phyloP scores from a whole-genome alignment of 2,113 vertebrate species.

The Syngnathoides biaculeatus region DNA sequence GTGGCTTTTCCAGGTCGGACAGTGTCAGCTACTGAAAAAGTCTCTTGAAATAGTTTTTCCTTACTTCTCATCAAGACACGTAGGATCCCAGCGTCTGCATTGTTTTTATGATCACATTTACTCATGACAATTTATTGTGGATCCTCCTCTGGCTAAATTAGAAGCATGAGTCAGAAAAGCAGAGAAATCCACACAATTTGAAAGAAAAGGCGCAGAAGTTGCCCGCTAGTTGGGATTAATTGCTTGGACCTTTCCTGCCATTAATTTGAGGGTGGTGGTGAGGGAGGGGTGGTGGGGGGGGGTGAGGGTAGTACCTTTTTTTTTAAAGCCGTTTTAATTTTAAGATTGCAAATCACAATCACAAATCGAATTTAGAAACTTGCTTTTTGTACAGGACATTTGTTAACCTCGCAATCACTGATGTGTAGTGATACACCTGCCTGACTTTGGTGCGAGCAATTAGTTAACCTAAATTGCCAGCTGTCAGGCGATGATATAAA shows the following conservation, averaged over 20 bases:
- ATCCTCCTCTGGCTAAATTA: conserved; percentile 36
- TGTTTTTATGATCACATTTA: conserved; percentile 40
- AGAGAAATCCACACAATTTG: conserved; percentile 12
- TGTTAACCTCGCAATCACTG: no score
- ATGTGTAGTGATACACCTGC: no score
- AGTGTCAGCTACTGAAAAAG: background rate
- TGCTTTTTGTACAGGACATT: background rate
- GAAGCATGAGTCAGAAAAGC: conserved; percentile 23
- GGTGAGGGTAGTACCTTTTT: conserved; percentile 28
- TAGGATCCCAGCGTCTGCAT: conserved; percentile 28
- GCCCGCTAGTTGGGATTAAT: conserved; percentile 44
- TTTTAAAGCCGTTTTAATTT: background rate
- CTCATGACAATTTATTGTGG: conserved; percentile 41
- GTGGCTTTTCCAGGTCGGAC: background rate
- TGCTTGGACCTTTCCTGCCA: conserved; percentile 38
- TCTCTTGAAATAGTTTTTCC: background rate
- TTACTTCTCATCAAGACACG: background rate
- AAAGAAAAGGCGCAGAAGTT: conserved; percentile 13
- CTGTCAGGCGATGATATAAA: background rate
- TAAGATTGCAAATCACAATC: no score
- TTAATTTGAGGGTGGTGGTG: conserved; percentile 29
- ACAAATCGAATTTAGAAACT: background rate
- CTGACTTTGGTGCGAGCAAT: no score
- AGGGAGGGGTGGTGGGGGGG: no score
- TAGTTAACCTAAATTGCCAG: background rate